Percentiles rank a stretch among this genome's conserved stretches.
Conservation (phyloP, 2,113 vertebrate species). For the Axis porcinus region DNA sequence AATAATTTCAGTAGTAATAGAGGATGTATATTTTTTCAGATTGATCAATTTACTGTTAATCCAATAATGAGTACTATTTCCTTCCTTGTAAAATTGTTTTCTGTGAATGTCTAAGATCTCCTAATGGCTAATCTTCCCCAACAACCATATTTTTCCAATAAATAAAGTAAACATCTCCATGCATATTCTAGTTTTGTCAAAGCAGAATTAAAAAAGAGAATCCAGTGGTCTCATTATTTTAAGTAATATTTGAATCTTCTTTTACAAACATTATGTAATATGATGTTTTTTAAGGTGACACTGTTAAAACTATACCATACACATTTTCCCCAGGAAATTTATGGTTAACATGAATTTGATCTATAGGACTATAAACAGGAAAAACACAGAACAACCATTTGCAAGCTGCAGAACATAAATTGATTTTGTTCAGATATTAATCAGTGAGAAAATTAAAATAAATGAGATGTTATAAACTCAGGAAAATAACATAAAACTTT, state of each 20-base stretch:
- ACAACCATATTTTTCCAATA: not conserved
- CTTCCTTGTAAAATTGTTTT: slow-evolving; percentile 49
- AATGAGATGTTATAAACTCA: not conserved
- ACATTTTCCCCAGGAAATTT: not conserved
- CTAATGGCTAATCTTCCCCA: not conserved
- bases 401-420: not conserved
- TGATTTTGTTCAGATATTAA: not conserved
- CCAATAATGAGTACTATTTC: slow-evolving; percentile 37
- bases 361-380: not conserved
- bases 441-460: not conserved
- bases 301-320: not conserved
- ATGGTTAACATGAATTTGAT: not conserved
- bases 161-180: not conserved
- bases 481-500: not conserved
- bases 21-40: slow-evolving; percentile 20
- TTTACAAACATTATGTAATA: not conserved
- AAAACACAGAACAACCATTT: not conserved
- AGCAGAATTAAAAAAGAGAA: not conserved
- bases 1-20: slow-evolving; percentile 13
- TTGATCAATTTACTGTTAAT: slow-evolving; percentile 42
- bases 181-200: not conserved
- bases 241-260: not conserved
- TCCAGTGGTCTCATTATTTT: not conserved
- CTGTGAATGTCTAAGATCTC: not conserved
- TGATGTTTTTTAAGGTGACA: not conserved